These are phyloP conservation scores for Elmis aenea DNA, from an alignment of 2,888 invertebrate species.

Conservation along the genomic window DNA sequence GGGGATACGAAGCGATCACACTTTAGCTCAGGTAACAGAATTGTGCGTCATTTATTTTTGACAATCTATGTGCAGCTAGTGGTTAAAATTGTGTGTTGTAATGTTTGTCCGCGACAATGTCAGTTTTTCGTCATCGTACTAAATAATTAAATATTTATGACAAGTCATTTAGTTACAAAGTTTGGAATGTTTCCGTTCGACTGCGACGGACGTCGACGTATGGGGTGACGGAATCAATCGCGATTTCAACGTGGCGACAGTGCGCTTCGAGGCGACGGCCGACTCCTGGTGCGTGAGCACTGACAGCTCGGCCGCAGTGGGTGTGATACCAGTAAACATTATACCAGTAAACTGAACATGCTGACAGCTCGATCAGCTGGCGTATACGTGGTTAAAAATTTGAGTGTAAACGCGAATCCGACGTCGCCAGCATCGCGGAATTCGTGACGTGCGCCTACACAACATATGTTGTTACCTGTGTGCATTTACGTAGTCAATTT, in stretches of 20 bases:
- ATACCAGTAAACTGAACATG: conserved; percentile 13
- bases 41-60: conserved; percentile 12
- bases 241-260: conserved; percentile 18
- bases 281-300: conserved; percentile 21
- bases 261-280: conserved; percentile 15
- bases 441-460: conserved; percentile 20
- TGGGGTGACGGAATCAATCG: conserved; percentile 16
- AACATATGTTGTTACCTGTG: conserved; percentile 24
- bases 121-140: too few relatives aligned
- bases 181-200: conserved; percentile 2
- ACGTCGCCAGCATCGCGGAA: conserved; percentile 24
- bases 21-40: conserved; percentile 76
- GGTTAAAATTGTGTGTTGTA: too few relatives aligned
- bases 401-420: conserved; percentile 22
- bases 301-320: conserved; percentile 17
- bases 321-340: conserved; percentile 12
- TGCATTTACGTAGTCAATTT: conserved; percentile 15
- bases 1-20: conserved; percentile 85
- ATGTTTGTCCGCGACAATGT: too few relatives aligned
- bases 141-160: too few relatives aligned
- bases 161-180: too few relatives aligned
- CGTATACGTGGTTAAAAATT: conserved; percentile 16
- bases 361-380: conserved; percentile 21
- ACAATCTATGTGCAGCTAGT: too few relatives aligned
- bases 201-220: conserved; percentile 17